Conservation (phyloP, 2,113 vertebrate genomes). For the Ondatra zibethicus region DNA sequence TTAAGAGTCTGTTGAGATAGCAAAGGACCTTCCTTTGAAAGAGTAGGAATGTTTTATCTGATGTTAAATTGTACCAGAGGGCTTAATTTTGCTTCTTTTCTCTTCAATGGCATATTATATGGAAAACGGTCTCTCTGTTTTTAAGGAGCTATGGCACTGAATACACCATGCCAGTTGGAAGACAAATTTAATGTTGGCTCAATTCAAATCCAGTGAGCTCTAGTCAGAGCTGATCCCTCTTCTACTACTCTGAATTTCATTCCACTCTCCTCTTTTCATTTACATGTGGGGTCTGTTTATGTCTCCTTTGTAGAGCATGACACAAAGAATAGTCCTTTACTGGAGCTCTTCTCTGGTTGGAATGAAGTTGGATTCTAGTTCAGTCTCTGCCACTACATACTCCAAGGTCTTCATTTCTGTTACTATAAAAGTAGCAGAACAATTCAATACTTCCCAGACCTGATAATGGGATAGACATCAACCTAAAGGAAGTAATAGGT, state of each 20-base stretch:
- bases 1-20: background rate
- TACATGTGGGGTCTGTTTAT: background rate
- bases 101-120: background rate
- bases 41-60: background rate
- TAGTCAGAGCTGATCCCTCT: fast-evolving
- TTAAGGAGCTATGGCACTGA: background rate
- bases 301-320: background rate
- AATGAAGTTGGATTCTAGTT: background rate
- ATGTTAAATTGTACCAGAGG: background rate
- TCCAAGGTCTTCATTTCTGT: background rate
- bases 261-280: background rate
- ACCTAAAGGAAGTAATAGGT: conserved; percentile 32
- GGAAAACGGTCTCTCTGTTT: background rate
- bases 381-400: background rate
- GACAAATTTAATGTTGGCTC: background rate
- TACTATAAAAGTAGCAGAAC: background rate
- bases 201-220: background rate
- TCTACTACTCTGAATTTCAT: background rate
- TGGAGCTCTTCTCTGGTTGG: background rate
- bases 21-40: background rate
- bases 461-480: conserved; percentile 25
- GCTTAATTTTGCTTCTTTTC: background rate
- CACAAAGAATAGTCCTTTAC: background rate
- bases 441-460: conserved; percentile 9
- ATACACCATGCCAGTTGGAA: fast-evolving